Conservation (phyloP, 2,797 vertebrate genomes). For the Percopsis omiscomaycus region DNA sequence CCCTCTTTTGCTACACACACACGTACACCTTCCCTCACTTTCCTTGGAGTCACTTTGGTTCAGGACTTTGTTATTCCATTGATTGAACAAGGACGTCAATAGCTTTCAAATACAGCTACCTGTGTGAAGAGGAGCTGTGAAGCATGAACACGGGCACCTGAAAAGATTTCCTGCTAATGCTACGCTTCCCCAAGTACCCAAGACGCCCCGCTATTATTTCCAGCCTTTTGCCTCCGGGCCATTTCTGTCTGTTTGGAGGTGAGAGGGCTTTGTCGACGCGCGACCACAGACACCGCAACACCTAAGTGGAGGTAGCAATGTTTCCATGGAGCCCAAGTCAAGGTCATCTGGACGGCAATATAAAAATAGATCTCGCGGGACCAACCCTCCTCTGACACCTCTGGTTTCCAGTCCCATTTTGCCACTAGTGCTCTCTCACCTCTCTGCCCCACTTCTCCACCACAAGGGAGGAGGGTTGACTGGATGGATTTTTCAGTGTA, state of each 20-base stretch:
- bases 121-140: conserved; percentile 72
- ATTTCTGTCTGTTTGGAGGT: conserved; percentile 67
- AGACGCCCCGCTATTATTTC: conserved; percentile 67
- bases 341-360: conserved; percentile 73
- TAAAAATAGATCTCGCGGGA: conserved; percentile 64
- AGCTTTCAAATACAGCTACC: conserved; percentile 76
- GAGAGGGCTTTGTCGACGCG: conserved; percentile 68
- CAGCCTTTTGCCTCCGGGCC: conserved; percentile 66
- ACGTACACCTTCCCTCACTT: conserved; percentile 52
- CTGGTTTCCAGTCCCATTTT: conserved; percentile 58
- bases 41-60: conserved; percentile 70
- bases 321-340: conserved; percentile 70
- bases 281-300: conserved; percentile 50
- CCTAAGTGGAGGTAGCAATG: conserved; percentile 61
- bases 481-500: conserved; percentile 49
- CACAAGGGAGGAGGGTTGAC: conserved; percentile 50
- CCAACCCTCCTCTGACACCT: conserved; percentile 64
- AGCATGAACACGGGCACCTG: conserved; percentile 73
- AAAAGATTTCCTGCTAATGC: conserved; percentile 74
- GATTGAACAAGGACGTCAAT: conserved; percentile 75
- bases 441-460: conserved; percentile 40
- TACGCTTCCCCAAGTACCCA: conserved; percentile 51
- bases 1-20: background rate
- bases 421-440: conserved; percentile 65
- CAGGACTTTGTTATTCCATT: conserved; percentile 77